Conservation (phyloP, 2,888 invertebrate genomes). For the Archips xylosteana region DNA sequence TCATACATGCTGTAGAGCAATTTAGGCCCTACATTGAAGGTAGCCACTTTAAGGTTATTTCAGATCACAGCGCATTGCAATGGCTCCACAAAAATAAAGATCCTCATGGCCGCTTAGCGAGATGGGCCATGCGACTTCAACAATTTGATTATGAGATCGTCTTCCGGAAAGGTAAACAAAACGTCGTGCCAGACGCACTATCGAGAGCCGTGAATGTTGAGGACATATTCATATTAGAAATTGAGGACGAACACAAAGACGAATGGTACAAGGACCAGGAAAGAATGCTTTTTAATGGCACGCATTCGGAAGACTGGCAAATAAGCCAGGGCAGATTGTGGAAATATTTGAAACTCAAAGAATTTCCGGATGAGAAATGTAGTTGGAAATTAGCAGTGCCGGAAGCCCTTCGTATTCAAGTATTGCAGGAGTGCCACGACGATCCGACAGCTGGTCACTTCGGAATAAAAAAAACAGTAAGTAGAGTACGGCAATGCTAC, state of each 20-base stretch:
- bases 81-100: slow-evolving; percentile 43
- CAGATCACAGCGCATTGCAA: slow-evolving; percentile 40
- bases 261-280: slow-evolving; percentile 2
- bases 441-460: slow-evolving; percentile 5
- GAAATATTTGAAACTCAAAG: background rate
- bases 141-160: slow-evolving; percentile 30
- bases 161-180: background rate
- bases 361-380: background rate
- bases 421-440: slow-evolving; percentile 7
- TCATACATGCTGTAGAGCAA: slow-evolving; percentile 14
- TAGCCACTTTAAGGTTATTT: slow-evolving; percentile 31
- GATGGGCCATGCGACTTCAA: slow-evolving; percentile 42
- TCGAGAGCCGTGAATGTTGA: background rate
- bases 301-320: background rate
- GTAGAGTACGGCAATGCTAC: background rate
- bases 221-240: background rate
- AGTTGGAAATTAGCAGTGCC: slow-evolving; percentile 1
- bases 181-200: background rate
- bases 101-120: slow-evolving; percentile 42
- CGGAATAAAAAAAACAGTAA: background rate
- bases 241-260: slow-evolving; percentile 9
- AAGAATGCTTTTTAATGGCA: background rate
- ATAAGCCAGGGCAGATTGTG: no score
- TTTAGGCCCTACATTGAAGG: slow-evolving; percentile 43
- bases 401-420: background rate